Conservation (phyloP, 2,888 invertebrate genomes). For the Parochlus steinenii region DNA sequence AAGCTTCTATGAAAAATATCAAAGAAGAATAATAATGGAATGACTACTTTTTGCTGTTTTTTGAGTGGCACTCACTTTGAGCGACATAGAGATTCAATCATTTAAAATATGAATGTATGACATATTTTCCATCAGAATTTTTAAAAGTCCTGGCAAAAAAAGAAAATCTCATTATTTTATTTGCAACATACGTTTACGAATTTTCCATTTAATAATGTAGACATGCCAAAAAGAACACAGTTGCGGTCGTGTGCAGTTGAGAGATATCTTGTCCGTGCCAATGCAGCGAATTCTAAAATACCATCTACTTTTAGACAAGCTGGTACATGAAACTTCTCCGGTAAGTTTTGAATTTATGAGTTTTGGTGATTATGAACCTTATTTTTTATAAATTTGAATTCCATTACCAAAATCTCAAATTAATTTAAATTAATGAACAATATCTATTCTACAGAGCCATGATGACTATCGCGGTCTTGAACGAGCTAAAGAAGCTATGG, state of each 20-base stretch:
- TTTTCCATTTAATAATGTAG: constrained; percentile 44
- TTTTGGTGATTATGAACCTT: constrained; percentile 2
- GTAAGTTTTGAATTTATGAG: constrained; percentile 31
- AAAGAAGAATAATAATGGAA: too few species aligned
- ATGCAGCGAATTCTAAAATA: constrained; percentile 98
- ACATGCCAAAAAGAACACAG: constrained; percentile 87
- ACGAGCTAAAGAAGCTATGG: constrained; percentile 86
- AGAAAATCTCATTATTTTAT: not conserved
- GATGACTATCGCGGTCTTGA: constrained; percentile 72
- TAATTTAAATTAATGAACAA: not conserved
- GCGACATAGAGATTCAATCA: too few species aligned
- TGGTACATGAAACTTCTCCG: constrained; percentile 70
- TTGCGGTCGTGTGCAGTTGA: constrained; percentile 83
- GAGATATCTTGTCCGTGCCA: constrained; percentile 92
- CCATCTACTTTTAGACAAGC: constrained; percentile 79
- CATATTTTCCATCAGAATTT: not conserved
- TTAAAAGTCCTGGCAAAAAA: too few species aligned
- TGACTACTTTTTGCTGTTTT: too few species aligned
- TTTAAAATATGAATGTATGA: too few species aligned
- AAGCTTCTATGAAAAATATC: too few species aligned
- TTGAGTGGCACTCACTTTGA: too few species aligned
- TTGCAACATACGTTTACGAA: constrained; percentile 11
- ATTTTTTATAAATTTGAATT: constrained; percentile 4
- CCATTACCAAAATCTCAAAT: not conserved
- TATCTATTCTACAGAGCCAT: constrained; percentile 39